phyloP scores from a whole-genome alignment of 2,113 vertebrate species.

The Setophaga coronata region DNA sequence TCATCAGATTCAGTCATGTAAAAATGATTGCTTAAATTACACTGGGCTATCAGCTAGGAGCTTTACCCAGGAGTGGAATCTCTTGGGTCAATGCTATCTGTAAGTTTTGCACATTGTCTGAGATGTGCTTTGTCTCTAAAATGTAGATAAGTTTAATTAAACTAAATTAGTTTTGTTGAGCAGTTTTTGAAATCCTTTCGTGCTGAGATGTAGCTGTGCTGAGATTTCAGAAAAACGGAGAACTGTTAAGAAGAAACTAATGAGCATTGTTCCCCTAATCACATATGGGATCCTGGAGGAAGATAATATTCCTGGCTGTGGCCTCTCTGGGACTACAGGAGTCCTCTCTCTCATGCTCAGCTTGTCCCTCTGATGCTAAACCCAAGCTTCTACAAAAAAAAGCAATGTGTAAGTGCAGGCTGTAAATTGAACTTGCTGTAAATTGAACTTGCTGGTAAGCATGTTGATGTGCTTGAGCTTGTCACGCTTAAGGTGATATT shows the following conservation, averaged over 20 bases:
- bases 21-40: conserved; percentile 57
- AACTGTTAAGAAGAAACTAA: neutral
- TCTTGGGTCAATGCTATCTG: conserved; percentile 62
- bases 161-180: conserved; percentile 68
- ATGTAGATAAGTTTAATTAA: conserved; percentile 74
- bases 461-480: neutral
- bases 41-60: neutral
- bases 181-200: conserved; percentile 18
- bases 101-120: conserved; percentile 46
- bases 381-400: neutral
- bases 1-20: conserved; percentile 51
- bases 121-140: conserved; percentile 65
- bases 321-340: neutral
- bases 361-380: neutral
- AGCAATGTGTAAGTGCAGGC: neutral
- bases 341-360: neutral
- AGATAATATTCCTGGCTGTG: neutral
- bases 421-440: neutral
- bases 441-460: neutral
- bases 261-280: neutral
- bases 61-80: conserved; percentile 20
- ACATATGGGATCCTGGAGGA: neutral
- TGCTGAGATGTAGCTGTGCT: neutral
- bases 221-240: neutral
- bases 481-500: neutral